These are phyloP conservation scores for Phainopepla nitens DNA, from an alignment of 2,113 vertebrate genomes.

Conservation along the genomic window DNA sequence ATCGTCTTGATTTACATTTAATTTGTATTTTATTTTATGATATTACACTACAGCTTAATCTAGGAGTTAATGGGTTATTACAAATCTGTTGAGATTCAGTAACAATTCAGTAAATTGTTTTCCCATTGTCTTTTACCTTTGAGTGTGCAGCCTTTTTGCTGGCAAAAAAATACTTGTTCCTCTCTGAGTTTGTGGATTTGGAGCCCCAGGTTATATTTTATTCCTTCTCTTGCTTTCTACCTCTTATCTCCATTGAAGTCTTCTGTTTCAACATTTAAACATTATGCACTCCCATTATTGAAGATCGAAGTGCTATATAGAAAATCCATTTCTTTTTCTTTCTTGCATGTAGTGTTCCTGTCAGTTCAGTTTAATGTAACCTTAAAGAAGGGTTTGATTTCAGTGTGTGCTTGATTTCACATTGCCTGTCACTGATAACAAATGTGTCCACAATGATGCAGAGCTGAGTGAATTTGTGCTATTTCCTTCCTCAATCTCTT, in stretches of 20 bases:
- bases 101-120: not conserved
- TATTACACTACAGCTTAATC: not conserved
- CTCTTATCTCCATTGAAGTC: not conserved
- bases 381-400: slow-evolving; percentile 66
- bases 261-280: slow-evolving; percentile 17
- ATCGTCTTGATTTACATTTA: slow-evolving; percentile 14
- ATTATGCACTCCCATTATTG: not conserved
- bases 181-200: not conserved
- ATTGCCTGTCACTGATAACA: slow-evolving; percentile 64
- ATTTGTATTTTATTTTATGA: slow-evolving; percentile 21
- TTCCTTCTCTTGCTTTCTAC: not conserved
- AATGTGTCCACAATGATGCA: slow-evolving; percentile 40
- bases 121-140: not conserved
- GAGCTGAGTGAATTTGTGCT: slow-evolving; percentile 25
- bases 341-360: slow-evolving; percentile 26
- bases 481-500: slow-evolving; percentile 19
- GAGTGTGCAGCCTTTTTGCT: not conserved
- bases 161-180: not conserved
- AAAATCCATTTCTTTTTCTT: slow-evolving; percentile 45
- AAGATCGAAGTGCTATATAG: slow-evolving; percentile 30
- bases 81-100: not conserved
- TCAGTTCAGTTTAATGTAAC: slow-evolving; percentile 58
- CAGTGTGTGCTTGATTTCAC: slow-evolving; percentile 61
- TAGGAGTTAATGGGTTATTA: slow-evolving; percentile 14
- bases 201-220: not conserved